Percentiles rank a stretch among this genome's conserved stretches.
Evolutionary conservation across 2,113 vertebrate genomes (phyloP).

Genomic region (Calyptommatus sinebrachiatus): DNA sequence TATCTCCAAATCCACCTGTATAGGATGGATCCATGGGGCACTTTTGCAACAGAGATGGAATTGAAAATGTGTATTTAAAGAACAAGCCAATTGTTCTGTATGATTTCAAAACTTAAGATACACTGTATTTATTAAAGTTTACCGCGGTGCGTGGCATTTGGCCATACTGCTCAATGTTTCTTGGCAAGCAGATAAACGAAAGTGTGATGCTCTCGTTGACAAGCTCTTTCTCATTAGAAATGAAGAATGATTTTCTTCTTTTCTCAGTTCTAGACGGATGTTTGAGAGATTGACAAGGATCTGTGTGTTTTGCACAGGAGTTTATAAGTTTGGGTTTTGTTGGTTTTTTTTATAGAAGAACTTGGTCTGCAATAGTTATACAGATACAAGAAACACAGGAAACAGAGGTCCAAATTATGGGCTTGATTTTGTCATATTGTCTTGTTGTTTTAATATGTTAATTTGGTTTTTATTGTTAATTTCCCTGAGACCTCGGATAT

Average conservation of each 20-base stretch:
- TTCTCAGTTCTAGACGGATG: background rate
- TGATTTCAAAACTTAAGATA: background rate
- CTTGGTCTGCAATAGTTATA: background rate
- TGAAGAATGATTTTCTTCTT: background rate
- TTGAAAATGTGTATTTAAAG: background rate
- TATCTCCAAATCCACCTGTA: background rate
- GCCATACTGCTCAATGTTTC: background rate
- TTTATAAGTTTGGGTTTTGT: no score
- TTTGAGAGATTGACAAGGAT: background rate
- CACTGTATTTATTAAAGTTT: background rate
- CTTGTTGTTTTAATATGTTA: no score
- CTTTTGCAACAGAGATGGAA: background rate
- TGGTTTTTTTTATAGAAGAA: background rate
- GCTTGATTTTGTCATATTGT: no score
- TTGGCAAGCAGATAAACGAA: background rate
- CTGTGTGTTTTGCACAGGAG: no score
- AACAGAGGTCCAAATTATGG: background rate
- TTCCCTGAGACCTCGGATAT: no score
- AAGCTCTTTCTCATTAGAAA: background rate
- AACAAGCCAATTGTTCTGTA: background rate
- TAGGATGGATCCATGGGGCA: background rate
- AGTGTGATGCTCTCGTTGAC: background rate
- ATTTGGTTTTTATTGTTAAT: no score
- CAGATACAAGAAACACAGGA: background rate
- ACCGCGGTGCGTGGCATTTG: background rate